Evolutionary conservation across 2,113 vertebrate genomes (phyloP).

Genomic region (Oryzias celebensis): DNA sequence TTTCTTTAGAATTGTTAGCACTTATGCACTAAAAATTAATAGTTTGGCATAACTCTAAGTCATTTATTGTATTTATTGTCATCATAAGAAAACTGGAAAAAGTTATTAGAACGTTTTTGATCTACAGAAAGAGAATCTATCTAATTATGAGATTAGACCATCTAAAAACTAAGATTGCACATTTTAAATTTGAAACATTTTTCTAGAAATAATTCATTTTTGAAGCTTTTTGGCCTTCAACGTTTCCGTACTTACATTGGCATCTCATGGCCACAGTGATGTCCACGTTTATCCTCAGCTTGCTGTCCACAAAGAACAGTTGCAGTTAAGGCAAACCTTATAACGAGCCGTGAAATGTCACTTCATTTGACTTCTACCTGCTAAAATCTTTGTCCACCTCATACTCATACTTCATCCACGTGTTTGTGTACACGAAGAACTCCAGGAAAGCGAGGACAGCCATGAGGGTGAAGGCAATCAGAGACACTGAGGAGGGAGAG

Average conservation of each 20-base stretch:
- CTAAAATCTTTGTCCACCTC: conserved; percentile 97
- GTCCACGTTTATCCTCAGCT: conserved; percentile 95
- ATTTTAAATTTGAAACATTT: too few species aligned
- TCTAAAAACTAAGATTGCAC: too few species aligned
- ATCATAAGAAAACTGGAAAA: too few species aligned
- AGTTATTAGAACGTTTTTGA: background rate
- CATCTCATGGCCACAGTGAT: conserved; percentile 98
- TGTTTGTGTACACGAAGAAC: conserved; percentile 93
- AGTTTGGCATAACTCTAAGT: too few species aligned
- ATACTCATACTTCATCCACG: conserved; percentile 98
- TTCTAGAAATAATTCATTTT: too few species aligned
- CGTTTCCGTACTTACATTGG: conserved; percentile 87
- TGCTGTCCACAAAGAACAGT: conserved; percentile 77
- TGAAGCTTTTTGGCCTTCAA: background rate
- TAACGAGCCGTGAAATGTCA: background rate
- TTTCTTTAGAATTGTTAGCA: too few species aligned
- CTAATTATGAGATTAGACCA: too few species aligned
- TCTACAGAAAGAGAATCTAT: background rate
- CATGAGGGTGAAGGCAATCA: conserved; percentile 92
- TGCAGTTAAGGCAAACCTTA: background rate
- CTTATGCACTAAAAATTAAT: too few species aligned
- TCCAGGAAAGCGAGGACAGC: conserved; percentile 91
- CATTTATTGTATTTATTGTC: too few species aligned
- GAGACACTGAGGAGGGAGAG: conserved; percentile 80
- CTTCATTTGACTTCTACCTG: conserved; percentile 75